phyloP scores from a whole-genome alignment of 2,888 invertebrate genomes.

The Cremastinae sp. region DNA sequence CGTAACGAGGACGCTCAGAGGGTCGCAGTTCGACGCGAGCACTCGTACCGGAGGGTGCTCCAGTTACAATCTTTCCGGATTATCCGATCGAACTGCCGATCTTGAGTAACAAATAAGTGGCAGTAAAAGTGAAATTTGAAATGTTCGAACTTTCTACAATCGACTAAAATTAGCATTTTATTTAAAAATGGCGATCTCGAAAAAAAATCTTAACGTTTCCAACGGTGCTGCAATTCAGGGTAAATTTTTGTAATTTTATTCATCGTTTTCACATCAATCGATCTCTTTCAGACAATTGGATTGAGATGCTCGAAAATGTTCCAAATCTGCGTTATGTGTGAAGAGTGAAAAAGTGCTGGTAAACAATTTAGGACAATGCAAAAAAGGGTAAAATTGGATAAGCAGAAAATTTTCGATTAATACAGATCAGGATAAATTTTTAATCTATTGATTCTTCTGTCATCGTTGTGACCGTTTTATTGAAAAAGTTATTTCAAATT shows the following conservation, averaged over 20 bases:
- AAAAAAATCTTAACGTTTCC: slow-evolving; percentile 15
- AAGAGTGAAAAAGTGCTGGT: too few relatives aligned
- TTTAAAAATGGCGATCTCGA: slow-evolving; percentile 17
- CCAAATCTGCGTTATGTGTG: too few relatives aligned
- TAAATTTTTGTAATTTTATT: slow-evolving; percentile 1
- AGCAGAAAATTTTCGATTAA: too few relatives aligned
- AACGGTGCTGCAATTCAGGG: slow-evolving; percentile 21
- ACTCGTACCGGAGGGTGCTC: slow-evolving; percentile 46
- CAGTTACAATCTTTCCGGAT: neutral
- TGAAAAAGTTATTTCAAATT: too few relatives aligned
- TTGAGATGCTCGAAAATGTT: too few relatives aligned
- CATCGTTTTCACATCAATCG: neutral
- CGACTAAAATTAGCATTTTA: slow-evolving; percentile 4
- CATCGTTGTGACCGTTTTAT: too few relatives aligned
- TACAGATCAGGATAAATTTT: too few relatives aligned
- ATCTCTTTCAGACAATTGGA: too few relatives aligned
- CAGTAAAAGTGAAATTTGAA: neutral
- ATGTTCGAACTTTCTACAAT: neutral
- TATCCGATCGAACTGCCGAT: neutral
- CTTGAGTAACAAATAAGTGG: neutral
- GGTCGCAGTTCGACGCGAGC: slow-evolving; percentile 55
- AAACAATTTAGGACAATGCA: too few relatives aligned
- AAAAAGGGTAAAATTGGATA: too few relatives aligned
- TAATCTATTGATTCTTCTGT: too few relatives aligned
- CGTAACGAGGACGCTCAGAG: slow-evolving; percentile 22